Evolutionary conservation across 2,797 vertebrate genomes (phyloP), one percentile per base, ranked within the genome.

Genomic region (Sebastes matsubarae): DNA sequence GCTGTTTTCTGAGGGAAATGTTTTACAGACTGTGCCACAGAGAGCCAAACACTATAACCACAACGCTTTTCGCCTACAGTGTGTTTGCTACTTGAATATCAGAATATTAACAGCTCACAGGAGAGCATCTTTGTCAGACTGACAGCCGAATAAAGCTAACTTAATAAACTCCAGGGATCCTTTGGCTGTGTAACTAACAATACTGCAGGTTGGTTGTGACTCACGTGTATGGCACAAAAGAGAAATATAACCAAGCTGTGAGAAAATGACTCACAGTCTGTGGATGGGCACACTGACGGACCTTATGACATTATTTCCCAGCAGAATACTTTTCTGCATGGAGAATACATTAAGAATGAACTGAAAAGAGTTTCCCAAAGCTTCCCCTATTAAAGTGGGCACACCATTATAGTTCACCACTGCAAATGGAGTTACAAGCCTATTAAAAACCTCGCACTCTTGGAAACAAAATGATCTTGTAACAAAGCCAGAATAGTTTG

Each of bases 251-350:
- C 57, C 63, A 58, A 46, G 61, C 79, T 72, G 75, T 81, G 61
- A 72, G 63, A 67, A 72, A 75, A 52, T 95, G 91, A 94, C 76
- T 94, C 93, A 93, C 54, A 71, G 89, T 87, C 84, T 90, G 82
- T 65, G 59, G 75, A 82, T n/a, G 6, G 79, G 83, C 77, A 80
- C 80, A 84, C 24, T 71, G 80, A 85, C 74, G 75, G 77, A 63
- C 16, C 36, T 14, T 68, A 66, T 90, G 68, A 79, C 58, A 80
- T 55, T 75, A 86, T 88, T 94, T 94, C 92, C 92, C 87, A 86
- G 86, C 88, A 94, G 75, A 86, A 81, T 58, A 34, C 0, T 4
- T 68, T 36, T 84, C 77, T 75, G 75, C 50, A 78, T 73, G 84
- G 72, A 80, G 86, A 89, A 91, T 68, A 80, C 79, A 90, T 91